These are phyloP conservation scores for Planococcus citri DNA, from an alignment of 1,140 invertebrate genomes.

Conservation along the genomic window DNA sequence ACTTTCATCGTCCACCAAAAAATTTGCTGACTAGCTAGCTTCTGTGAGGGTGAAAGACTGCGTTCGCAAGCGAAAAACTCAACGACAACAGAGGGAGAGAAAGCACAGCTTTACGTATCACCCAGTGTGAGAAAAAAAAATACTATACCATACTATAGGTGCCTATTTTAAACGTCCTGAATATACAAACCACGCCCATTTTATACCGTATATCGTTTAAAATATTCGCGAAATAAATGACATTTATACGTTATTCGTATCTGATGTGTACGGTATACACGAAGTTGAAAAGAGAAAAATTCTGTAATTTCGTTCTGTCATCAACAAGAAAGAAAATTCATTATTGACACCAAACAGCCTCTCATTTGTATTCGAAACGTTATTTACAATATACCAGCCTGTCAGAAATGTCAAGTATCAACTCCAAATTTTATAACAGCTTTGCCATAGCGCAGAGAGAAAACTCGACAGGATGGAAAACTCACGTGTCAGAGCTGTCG, in stretches of 20 bases:
- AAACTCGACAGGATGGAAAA: slow-evolving; percentile 9
- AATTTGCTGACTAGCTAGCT: too few species aligned
- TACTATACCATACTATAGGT: too few species aligned
- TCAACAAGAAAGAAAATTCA: slow-evolving; percentile 18
- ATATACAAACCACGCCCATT: background rate
- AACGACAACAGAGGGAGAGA: too few species aligned
- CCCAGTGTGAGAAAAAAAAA: too few species aligned
- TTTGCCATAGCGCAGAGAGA: background rate
- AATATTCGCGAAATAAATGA: background rate
- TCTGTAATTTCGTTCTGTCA: slow-evolving; percentile 12
- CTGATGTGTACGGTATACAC: background rate
- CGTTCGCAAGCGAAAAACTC: too few species aligned
- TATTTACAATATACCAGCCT: slow-evolving; percentile 16
- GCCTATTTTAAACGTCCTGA: too few species aligned
- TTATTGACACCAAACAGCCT: slow-evolving; percentile 15
- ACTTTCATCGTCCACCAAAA: too few species aligned
- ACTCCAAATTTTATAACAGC: slow-evolving; percentile 16
- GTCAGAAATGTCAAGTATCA: slow-evolving; percentile 18
- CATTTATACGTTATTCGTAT: background rate
- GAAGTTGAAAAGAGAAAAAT: background rate
- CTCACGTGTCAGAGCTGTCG: slow-evolving; percentile 13
- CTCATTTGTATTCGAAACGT: slow-evolving; percentile 18
- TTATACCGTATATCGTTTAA: slow-evolving; percentile 2
- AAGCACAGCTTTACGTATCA: too few species aligned
- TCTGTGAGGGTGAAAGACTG: too few species aligned